A percentile compares a stretch with the other conserved stretches of the same genome.
Conservation (phyloP, 1,140 invertebrate species). For the Drosophila elegans region DNA sequence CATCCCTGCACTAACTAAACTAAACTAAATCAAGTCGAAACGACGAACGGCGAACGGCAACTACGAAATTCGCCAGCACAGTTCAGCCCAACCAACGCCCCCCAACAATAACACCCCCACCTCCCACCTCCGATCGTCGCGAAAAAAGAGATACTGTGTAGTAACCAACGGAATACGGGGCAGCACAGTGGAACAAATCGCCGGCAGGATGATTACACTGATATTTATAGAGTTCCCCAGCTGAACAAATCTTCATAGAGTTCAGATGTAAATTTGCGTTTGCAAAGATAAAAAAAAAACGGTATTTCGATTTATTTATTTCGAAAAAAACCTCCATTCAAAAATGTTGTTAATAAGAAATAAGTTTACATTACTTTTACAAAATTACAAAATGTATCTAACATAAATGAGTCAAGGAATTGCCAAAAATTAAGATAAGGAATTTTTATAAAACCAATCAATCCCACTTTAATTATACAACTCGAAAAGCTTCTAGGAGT, state of each 20-base stretch:
- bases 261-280: background rate
- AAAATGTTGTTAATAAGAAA: too few species aligned
- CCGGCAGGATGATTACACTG: background rate
- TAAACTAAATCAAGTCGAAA: slow-evolving; percentile 53
- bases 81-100: slow-evolving; percentile 31
- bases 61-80: slow-evolving; percentile 58
- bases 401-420: too few species aligned
- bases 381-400: too few species aligned
- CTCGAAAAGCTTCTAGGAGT: too few species aligned
- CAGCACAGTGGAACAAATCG: slow-evolving; percentile 28
- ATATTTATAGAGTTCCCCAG: background rate
- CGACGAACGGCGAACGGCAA: slow-evolving; percentile 72
- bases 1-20: slow-evolving; percentile 38
- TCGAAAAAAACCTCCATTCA: too few species aligned
- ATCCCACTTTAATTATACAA: too few species aligned
- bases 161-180: slow-evolving; percentile 22
- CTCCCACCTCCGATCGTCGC: slow-evolving; percentile 19
- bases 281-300: too few species aligned
- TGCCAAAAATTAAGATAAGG: background rate
- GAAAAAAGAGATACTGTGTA: slow-evolving; percentile 29
- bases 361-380: too few species aligned
- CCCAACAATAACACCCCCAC: slow-evolving; percentile 8
- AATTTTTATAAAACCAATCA: background rate
- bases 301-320: too few species aligned
- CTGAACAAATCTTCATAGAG: background rate